phyloP scores from a whole-genome alignment of 2,113 vertebrate genomes.

The Athene noctua region DNA sequence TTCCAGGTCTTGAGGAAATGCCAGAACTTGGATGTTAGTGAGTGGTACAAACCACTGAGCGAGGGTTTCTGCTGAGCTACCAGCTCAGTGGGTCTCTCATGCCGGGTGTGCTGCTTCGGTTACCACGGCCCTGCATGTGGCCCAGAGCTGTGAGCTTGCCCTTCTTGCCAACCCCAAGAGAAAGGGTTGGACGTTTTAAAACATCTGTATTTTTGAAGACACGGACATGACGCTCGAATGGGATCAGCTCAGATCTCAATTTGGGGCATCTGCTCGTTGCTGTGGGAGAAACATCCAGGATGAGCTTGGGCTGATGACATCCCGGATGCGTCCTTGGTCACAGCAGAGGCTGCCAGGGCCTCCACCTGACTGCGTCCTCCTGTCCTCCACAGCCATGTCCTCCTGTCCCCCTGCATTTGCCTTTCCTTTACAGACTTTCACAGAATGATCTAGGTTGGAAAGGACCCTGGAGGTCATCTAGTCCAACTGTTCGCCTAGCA shows the following conservation, averaged over 20 bases:
- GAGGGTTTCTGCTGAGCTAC: background rate
- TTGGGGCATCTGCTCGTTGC: background rate
- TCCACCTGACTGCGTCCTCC: background rate
- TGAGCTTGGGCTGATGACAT: background rate
- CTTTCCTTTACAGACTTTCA: background rate
- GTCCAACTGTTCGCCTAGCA: no score
- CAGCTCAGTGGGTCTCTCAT: fast-evolving
- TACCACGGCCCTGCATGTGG: background rate
- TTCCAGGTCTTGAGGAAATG: background rate
- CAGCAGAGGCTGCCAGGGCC: background rate
- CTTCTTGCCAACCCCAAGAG: background rate
- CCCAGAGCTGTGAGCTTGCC: background rate
- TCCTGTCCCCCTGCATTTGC: background rate
- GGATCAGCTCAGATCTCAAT: background rate
- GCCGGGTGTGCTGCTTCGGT: background rate
- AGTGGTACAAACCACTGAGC: background rate
- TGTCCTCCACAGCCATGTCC: background rate
- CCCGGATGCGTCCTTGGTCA: fast-evolving
- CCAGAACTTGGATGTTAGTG: fast-evolving
- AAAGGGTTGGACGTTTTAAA: background rate
- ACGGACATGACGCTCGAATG: fast-evolving
- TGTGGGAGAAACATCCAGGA: background rate
- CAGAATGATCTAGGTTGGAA: no score
- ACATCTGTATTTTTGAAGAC: background rate
- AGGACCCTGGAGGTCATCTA: no score